Base-by-base conservation (phyloP, 2,797 vertebrate genomes). In the Brachyalestes nurse region DNA sequence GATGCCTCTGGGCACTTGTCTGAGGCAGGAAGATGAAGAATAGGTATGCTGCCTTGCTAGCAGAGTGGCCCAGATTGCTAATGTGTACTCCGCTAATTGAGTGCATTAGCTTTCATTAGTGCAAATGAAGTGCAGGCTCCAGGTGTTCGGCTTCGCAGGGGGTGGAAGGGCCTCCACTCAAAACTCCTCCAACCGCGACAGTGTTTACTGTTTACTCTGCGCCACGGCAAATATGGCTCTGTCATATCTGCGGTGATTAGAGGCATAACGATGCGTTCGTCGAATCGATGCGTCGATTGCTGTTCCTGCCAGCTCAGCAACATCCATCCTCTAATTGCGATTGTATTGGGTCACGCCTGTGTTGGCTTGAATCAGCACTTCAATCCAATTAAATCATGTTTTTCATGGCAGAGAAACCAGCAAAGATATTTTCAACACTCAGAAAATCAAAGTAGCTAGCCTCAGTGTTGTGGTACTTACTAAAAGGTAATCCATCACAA, bases 51-150 rank as follows among this genome's bases (percentile, higher is more conserved):
- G 72, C 75, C 62, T 84, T 65, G 51, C 76, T 73, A 85, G 71
- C 66, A 64, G 17, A 55, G 81, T 75, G 45, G 57, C 85, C 81
- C 83, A 82, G 79, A 85, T 78, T 86, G 83, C 79, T 83, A 84
- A 84, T 80, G 82, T 83, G 82, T 86, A 81, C 72, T 82, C 69
- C 81, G 75, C 75, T 84, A 84, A 79, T 80, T 86, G 87, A 85
- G 82, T 79, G 61, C 80, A 82, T 83, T 89, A 86, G 82, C 84
- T 77, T 85, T 83, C 80, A 89, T 87, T 86, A 86, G 67, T 72
- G 23, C 64, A 84, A 87, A 86, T 86, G 73, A 83, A 72, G 75
- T 58, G 67, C 75, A 53, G 51, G 79, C 88, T 84, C 81, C 84
- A 86, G 85, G 82, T 88, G 85, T 83, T 81, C 23, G 8, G 38